Conservation (phyloP, 2,797 vertebrate genomes). For the Podarcis siculus region DNA sequence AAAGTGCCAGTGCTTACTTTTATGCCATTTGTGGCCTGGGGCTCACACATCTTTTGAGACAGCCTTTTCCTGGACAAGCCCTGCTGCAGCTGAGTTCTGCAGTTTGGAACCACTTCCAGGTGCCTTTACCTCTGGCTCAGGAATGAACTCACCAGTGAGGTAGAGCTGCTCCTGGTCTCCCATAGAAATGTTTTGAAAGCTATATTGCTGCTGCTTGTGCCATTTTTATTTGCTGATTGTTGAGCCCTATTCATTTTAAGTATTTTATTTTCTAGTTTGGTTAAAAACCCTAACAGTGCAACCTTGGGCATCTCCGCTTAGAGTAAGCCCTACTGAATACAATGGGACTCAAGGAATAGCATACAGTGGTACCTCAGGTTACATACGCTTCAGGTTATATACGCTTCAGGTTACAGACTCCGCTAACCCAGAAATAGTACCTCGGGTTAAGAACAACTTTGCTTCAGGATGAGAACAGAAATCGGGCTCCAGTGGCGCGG, state of each 20-base stretch:
- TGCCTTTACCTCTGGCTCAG: not conserved
- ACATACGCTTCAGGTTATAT: no score
- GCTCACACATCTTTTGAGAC: not conserved
- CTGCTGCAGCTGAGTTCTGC: not conserved
- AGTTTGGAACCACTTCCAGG: not conserved
- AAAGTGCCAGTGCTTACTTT: not conserved
- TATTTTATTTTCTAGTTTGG: not conserved
- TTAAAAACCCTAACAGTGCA: not conserved
- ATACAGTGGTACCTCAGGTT: not conserved
- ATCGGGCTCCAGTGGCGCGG: no score
- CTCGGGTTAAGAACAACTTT: no score
- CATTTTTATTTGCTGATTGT: not conserved
- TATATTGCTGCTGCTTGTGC: not conserved
- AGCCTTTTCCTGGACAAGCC: not conserved
- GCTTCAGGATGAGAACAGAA: no score
- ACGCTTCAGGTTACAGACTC: no score
- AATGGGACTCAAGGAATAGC: not conserved
- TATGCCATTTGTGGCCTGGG: not conserved
- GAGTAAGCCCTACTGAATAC: not conserved
- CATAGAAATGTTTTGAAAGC: not conserved
- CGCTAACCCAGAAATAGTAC: no score
- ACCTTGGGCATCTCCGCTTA: not conserved
- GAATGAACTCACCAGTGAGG: not conserved
- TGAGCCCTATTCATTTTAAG: not conserved
- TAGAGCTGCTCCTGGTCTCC: not conserved